A percentile compares a stretch with the other conserved stretches of the same genome.
These are phyloP conservation scores for Lucilia cuprina DNA, from an alignment of 1,140 invertebrate species.

Conservation along the genomic window DNA sequence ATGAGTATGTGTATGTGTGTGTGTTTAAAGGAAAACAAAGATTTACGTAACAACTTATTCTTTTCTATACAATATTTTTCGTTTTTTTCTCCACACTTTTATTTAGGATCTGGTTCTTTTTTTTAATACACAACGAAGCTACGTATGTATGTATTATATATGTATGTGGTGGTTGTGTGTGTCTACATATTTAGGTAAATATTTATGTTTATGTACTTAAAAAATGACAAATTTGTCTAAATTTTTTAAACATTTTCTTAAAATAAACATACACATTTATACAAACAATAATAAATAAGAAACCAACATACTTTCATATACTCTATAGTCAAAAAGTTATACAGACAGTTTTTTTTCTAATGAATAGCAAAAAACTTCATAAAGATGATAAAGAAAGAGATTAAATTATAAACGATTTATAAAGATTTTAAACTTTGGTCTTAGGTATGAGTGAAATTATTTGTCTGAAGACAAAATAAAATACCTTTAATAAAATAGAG, in stretches of 20 bases:
- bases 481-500: not conserved
- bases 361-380: not conserved
- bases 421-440: not conserved
- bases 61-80: not conserved
- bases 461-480: not conserved
- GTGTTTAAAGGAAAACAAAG: not conserved
- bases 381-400: slow-evolving; percentile 5
- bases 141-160: no score
- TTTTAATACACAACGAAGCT: not conserved
- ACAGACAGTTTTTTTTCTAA: not conserved
- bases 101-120: not conserved
- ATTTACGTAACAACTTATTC: slow-evolving; percentile 16
- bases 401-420: slow-evolving; percentile 12
- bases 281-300: not conserved
- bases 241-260: not conserved
- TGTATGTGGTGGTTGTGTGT: no score
- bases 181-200: slow-evolving; percentile 25
- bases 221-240: slow-evolving; percentile 33
- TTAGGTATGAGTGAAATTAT: not conserved
- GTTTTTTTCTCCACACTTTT: not conserved
- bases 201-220: slow-evolving; percentile 31
- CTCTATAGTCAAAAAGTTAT: not conserved
- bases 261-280: not conserved
- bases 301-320: not conserved
- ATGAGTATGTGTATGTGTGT: no score